phyloP scores from a whole-genome alignment of 2,797 vertebrate species.

The Morelia viridis region DNA sequence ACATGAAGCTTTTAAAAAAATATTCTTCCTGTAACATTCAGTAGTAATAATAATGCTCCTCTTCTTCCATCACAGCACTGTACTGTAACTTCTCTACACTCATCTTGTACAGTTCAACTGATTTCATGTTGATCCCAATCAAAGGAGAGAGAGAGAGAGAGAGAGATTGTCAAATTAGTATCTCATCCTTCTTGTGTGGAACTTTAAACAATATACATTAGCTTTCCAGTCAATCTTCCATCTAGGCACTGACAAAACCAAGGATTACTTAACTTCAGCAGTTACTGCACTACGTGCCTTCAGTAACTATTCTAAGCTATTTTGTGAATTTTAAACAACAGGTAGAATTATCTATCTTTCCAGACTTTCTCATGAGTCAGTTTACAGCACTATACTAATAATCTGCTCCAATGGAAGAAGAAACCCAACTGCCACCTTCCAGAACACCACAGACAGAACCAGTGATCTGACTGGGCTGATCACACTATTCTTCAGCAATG shows the following conservation, averaged over 20 bases:
- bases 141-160: background rate
- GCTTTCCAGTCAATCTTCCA: background rate
- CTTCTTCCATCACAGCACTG: background rate
- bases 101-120: background rate
- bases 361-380: background rate
- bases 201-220: background rate
- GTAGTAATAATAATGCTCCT: background rate
- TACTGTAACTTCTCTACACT: background rate
- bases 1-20: background rate
- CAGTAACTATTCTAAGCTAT: background rate
- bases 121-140: background rate
- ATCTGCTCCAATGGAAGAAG: background rate
- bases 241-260: background rate
- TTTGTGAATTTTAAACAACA: background rate
- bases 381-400: background rate
- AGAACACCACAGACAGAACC: background rate
- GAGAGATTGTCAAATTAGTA: background rate
- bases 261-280: background rate
- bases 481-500: background rate
- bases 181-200: background rate
- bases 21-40: background rate
- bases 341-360: background rate
- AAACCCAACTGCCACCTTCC: background rate
- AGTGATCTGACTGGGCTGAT: background rate
- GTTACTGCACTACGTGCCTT: background rate